Percentiles rank a stretch among this genome's conserved stretches.
Conservation (phyloP, 2,888 invertebrate genomes). For the Neria commutata region DNA sequence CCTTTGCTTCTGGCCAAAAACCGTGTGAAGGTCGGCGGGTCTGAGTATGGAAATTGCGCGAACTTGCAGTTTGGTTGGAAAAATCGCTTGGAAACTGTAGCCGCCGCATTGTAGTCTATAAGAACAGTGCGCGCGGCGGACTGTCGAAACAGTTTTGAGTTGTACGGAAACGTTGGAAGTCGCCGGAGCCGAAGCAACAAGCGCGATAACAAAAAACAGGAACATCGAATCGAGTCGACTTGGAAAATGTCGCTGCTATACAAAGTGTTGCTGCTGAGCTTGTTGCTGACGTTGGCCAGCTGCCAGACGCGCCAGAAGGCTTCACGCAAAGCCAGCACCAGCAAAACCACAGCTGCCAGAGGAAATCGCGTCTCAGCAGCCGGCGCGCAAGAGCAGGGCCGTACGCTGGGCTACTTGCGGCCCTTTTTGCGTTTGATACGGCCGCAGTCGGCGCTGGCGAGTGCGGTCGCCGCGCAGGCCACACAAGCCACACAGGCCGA, state of each 20-base stretch:
- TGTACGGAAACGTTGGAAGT: background rate
- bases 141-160: background rate
- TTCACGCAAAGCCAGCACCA: no score
- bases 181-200: background rate
- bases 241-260: background rate
- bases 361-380: background rate
- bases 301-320: constrained; percentile 1
- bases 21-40: constrained; percentile 4
- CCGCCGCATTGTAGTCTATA: background rate
- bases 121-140: background rate
- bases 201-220: background rate
- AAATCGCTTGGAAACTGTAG: background rate
- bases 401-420: constrained; percentile 25
- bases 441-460: constrained; percentile 36
- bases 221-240: background rate
- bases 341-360: background rate
- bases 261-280: constrained; percentile 2
- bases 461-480: constrained; percentile 16
- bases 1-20: no score
- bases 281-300: constrained; percentile 4
- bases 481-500: constrained; percentile 1
- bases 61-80: background rate
- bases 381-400: constrained; percentile 21
- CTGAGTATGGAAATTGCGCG: constrained; percentile 1
- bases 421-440: constrained; percentile 26